Evolutionary conservation across 2,113 vertebrate genomes (phyloP), one percentile per base, ranked within the genome.

Genomic region (Hippocampus comes): DNA sequence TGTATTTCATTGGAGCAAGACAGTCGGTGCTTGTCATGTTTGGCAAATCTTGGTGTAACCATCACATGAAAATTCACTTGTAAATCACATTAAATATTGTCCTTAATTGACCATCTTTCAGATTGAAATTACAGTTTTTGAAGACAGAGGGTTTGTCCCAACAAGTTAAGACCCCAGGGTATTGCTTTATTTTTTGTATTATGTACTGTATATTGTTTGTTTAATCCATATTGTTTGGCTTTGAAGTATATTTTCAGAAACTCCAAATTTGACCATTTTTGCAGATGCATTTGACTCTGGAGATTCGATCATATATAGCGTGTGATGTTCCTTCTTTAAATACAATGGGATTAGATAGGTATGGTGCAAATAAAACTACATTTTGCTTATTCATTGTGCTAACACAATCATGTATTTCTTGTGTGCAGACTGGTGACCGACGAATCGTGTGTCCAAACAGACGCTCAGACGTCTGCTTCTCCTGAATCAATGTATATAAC

Each of bases 61-160:
- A 7, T 38, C 21, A 23, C 53, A 56, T 53, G 20, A 61, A 23
- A 30, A 56, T 20, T 11, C 23, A 59, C 4, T 41, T 48, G 14
- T 23, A 38, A 12, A 70, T 92, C 9, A 4, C 27, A 3, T 61
- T 14, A 18, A 34, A 61, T 20, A 18, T 61, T 34, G 92, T 91
- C 82, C 94, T 89, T 95, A 93, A 95, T 86, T 78, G 73, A 20
- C 60, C 79, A 14, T 75, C 78, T 70, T 88, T 68, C 85, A 98
- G 97, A 94, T 99, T 91, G 97, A 99, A 94, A 95, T 99, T 56
- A 96, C 95, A 78, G 94, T 99, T 86, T 99, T 95, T 90, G 96
- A 99, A 94, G 97, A 99, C 94, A 96, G 96, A 94, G 94, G 91
- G 81, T 91, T 95, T 89, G 94, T 90, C 79, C 94, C 94, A 42